phyloP scores from a whole-genome alignment of 2,113 vertebrate species.

The Crypturellus undulatus region DNA sequence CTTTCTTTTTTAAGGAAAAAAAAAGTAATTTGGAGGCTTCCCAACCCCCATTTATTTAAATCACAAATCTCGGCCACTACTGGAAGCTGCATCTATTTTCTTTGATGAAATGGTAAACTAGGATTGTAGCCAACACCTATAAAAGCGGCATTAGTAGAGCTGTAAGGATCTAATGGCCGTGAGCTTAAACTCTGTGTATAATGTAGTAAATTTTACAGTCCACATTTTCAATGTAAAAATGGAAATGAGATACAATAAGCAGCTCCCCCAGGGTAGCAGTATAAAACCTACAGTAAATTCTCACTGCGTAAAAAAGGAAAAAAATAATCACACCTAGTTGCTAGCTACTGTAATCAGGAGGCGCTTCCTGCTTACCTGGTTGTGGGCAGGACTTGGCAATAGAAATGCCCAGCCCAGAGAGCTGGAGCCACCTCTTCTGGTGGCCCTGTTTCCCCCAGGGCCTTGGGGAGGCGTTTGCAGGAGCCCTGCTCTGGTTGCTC shows the following conservation, averaged over 20 bases:
- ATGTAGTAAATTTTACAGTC: conserved; percentile 72
- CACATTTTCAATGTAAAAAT: conserved; percentile 69
- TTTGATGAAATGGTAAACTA: conserved; percentile 70
- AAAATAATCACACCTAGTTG: neutral
- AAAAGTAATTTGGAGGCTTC: conserved; percentile 19
- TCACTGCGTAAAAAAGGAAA: conserved; percentile 5
- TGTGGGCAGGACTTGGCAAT: neutral
- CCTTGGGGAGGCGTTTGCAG: neutral
- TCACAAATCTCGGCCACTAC: conserved; percentile 48
- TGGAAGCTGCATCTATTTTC: conserved; percentile 48
- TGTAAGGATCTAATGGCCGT: conserved; percentile 66
- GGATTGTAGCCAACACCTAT: conserved; percentile 68
- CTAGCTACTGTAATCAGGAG: conserved; percentile 21
- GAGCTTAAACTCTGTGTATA: conserved; percentile 51
- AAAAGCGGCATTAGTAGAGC: conserved; percentile 73
- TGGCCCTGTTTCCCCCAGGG: neutral
- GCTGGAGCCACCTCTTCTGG: neutral
- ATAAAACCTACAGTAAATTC: conserved; percentile 62
- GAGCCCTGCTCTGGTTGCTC: neutral
- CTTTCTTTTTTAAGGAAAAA: neutral
- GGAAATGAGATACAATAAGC: conserved; percentile 65
- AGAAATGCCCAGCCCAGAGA: neutral
- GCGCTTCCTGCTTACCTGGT: neutral
- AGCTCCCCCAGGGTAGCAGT: conserved; percentile 40
- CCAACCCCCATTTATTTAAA: conserved; percentile 42